These are phyloP conservation scores for Malacoraja senta DNA, from an alignment of 2,797 vertebrate species.

Conservation along the genomic window DNA sequence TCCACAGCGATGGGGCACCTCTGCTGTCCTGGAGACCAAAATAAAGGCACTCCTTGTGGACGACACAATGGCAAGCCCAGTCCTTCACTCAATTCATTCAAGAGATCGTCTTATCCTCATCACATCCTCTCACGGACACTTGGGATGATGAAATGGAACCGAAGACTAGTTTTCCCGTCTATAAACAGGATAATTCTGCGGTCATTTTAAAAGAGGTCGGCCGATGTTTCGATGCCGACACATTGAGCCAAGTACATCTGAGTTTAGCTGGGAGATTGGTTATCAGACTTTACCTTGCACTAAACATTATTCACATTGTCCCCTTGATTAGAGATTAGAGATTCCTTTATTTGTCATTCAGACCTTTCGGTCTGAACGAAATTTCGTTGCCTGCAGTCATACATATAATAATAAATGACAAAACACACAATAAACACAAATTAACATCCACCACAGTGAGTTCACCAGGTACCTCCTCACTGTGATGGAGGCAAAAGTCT, in stretches of 20 bases:
- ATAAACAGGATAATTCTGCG: slow-evolving; percentile 21
- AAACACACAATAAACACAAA: too few species aligned
- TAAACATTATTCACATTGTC: too few species aligned
- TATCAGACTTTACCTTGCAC: too few species aligned
- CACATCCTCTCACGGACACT: neutral
- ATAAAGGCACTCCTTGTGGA: neutral
- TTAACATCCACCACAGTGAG: too few species aligned
- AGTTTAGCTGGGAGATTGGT: neutral
- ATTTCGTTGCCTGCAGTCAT: too few species aligned
- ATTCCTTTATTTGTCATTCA: too few species aligned
- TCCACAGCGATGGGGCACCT: neutral
- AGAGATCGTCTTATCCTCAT: neutral
- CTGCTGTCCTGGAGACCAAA: neutral
- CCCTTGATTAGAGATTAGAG: too few species aligned
- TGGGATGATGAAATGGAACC: slow-evolving; percentile 18
- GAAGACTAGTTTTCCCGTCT: neutral
- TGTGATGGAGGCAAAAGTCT: too few species aligned
- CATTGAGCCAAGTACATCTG: neutral
- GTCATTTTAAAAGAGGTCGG: neutral
- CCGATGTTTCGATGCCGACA: neutral
- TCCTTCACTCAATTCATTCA: neutral
- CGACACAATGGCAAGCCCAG: neutral
- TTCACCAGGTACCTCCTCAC: too few species aligned
- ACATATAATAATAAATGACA: too few species aligned
- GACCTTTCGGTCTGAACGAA: too few species aligned